Base-by-base conservation (phyloP, 2,797 vertebrate genomes). In the Pachyuromys duprasi region DNA sequence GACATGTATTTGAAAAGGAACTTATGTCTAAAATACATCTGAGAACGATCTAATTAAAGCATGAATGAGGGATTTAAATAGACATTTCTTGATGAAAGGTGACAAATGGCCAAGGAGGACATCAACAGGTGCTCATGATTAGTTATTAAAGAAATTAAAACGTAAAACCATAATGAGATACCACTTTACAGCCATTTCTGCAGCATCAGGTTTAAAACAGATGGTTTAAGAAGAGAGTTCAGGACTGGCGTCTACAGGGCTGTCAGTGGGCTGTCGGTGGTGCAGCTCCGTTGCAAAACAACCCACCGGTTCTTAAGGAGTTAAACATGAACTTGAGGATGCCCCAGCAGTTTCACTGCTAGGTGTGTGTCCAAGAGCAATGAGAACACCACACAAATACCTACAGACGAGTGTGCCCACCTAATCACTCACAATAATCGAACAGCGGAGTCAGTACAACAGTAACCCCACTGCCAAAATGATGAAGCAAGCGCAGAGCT, bases 41-140 rank as follows among this genome's bases (percentile, higher is more conserved):
- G 80, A 49, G 36, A 78, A 86, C 69, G 90, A 67, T 18, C 7
- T 49, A 91, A 75, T 65, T 67, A 88, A 76, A 95, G 39, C n/a
- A 72, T 65, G 42, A 36, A 18, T n/a, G 60, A 76, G 60, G 28
- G 81, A 7, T 57, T 39, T 74, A 36, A 86, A 62, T 69, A 80
- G 8, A 39, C n/a, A 86, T 57, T 80, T 74, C n/a, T 84, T 45
- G 8, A 57, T n/a, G 79, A 74, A 90, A 80, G 28, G 55, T 36
- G 11, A 78, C 55, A 79, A 57, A 39, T 14, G 22, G 6, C 63
- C 53, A 63, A 65, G 60, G 15, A 78, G 24, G 22, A 15, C 24
- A 39, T 62, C 24, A 69, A 81, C 75, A 53, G 39, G 69, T 62
- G 26, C 28, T 91, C 60, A 18, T 18, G 8, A 8, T 67, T 75